These are phyloP conservation scores for Heliothis virescens DNA, from an alignment of 1,140 invertebrate species.

Conservation along the genomic window DNA sequence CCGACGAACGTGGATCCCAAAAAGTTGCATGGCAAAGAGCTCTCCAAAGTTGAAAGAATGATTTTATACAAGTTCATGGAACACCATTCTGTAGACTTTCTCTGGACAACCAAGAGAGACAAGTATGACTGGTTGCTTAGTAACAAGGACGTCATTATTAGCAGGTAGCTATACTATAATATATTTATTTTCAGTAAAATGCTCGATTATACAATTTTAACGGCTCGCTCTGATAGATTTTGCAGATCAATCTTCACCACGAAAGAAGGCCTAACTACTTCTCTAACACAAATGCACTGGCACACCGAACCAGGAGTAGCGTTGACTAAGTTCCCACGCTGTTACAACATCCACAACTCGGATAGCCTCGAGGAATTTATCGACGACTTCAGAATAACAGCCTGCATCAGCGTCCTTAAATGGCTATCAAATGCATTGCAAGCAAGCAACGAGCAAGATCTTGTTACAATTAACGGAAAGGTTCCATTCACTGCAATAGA, in stretches of 20 bases:
- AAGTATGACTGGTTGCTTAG: conserved; percentile 88
- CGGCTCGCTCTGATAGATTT: conserved; percentile 86
- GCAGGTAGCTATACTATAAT: conserved; percentile 73
- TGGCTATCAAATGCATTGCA: conserved; percentile 89
- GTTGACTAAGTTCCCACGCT: conserved; percentile 93
- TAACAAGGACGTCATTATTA: conserved; percentile 85
- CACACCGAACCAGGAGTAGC: conserved; percentile 93
- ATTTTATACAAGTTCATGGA: conserved; percentile 89
- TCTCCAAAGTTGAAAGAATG: conserved; percentile 85
- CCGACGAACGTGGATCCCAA: conserved; percentile 84
- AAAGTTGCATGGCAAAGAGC: conserved; percentile 75
- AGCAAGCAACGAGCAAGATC: conserved; percentile 85
- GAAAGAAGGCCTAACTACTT: conserved; percentile 94
- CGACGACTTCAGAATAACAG: conserved; percentile 95
- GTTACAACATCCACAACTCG: conserved; percentile 94
- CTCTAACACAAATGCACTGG: conserved; percentile 95
- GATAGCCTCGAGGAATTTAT: conserved; percentile 96
- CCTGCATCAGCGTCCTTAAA: conserved; percentile 94
- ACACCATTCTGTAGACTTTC: conserved; percentile 92
- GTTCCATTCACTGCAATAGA: conserved; percentile 91
- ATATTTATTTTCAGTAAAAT: background rate
- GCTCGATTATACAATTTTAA: background rate
- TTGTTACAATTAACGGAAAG: conserved; percentile 88
- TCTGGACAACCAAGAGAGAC: conserved; percentile 95
- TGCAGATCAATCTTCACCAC: conserved; percentile 94